Percentiles rank a stretch among this genome's conserved stretches.
Evolutionary conservation across 2,797 vertebrate genomes (phyloP).

Genomic region (Galago senegalensis): DNA sequence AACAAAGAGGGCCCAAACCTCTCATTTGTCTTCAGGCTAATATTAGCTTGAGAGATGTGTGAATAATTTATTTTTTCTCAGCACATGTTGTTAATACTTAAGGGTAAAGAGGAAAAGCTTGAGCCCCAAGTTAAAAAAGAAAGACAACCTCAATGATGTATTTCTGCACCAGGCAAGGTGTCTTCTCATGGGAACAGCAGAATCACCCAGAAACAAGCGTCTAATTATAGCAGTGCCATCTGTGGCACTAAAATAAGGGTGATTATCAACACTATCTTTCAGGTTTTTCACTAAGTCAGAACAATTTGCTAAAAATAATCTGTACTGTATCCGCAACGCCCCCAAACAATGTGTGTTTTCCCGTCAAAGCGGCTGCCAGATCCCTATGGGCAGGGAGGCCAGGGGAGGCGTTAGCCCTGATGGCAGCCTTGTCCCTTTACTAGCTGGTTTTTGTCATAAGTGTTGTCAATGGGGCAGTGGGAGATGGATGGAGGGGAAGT

Average conservation of each 20-base stretch:
- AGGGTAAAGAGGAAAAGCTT: slow-evolving; percentile 47
- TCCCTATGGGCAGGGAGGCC: neutral
- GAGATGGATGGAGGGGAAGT: neutral
- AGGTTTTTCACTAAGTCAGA: slow-evolving; percentile 81
- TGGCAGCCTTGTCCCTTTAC: neutral
- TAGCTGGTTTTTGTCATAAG: slow-evolving; percentile 1
- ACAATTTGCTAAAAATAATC: slow-evolving; percentile 78
- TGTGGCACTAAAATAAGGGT: slow-evolving; percentile 61
- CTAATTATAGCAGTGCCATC: slow-evolving; percentile 77
- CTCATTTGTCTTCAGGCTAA: slow-evolving; percentile 47
- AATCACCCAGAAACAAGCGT: slow-evolving; percentile 75
- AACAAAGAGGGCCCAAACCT: neutral
- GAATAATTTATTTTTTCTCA: slow-evolving; percentile 38
- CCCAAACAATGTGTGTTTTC: slow-evolving; percentile 73
- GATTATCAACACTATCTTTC: slow-evolving; percentile 73
- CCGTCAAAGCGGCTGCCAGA: neutral
- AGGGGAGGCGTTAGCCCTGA: neutral
- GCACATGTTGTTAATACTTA: neutral
- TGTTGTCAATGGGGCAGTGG: neutral
- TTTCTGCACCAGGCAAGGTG: slow-evolving; percentile 62
- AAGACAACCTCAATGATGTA: neutral
- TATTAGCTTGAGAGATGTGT: slow-evolving; percentile 21
- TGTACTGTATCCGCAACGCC: slow-evolving; percentile 37
- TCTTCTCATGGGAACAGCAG: slow-evolving; percentile 63
- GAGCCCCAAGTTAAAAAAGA: slow-evolving; percentile 52